Percentiles rank a stretch among this genome's conserved stretches.
phyloP scores from a whole-genome alignment of 1,140 invertebrate genomes.

The Caenorhabditis inopinata region DNA sequence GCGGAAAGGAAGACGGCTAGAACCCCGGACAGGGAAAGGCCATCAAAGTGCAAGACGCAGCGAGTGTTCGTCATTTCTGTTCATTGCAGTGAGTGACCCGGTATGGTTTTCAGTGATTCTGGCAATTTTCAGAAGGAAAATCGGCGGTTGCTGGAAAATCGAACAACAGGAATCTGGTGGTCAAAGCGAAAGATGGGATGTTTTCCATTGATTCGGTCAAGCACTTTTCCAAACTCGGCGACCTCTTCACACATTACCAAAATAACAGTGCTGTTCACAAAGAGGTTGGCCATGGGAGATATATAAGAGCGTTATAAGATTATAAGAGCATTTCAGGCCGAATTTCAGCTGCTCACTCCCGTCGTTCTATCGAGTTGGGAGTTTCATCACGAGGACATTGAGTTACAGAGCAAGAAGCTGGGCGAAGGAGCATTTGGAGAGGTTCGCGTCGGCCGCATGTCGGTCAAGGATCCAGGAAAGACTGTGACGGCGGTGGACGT shows the following conservation, averaged over 20 bases:
- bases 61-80: not conserved
- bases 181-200: not conserved
- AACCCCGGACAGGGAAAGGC: not conserved
- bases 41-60: not conserved
- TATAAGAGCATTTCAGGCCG: not conserved
- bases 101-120: not conserved
- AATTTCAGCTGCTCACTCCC: not conserved
- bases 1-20: not conserved
- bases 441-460: not conserved
- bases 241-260: not conserved
- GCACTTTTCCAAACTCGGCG: not conserved
- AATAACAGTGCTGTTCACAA: not conserved
- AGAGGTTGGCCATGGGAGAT: not conserved
- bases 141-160: not conserved
- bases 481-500: not conserved
- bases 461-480: not conserved
- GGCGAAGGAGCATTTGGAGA: slow-evolving; percentile 25
- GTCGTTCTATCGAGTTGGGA: not conserved
- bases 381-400: not conserved
- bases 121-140: not conserved
- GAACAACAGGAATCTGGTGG: not conserved
- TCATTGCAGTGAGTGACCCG: not conserved
- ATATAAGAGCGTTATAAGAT: not conserved
- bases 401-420: not conserved
- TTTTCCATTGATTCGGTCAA: not conserved